Percentiles rank a stretch among this genome's conserved stretches.
Evolutionary conservation across 2,888 invertebrate genomes (phyloP).

Genomic region (Zhengitettix transpicula): DNA sequence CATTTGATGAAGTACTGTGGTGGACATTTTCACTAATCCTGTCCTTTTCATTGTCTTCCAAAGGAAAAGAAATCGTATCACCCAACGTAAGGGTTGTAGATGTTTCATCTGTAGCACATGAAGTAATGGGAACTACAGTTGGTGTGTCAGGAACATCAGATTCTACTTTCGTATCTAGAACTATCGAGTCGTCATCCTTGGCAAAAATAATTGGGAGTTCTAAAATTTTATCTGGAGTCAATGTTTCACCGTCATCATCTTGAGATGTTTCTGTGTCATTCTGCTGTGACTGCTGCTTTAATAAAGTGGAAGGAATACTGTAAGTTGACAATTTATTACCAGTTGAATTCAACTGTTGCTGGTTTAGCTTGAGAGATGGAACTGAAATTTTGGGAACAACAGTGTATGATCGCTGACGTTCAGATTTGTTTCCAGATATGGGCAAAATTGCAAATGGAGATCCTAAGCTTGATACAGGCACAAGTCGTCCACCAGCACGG

Average conservation of each 20-base stretch:
- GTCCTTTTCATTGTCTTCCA: conserved; percentile 5
- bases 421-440: conserved; percentile 3
- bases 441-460: conserved; percentile 5
- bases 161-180: background rate
- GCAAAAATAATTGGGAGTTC: conserved; percentile 20
- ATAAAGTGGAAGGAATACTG: background rate
- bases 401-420: background rate
- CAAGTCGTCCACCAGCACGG: background rate
- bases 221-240: conserved; percentile 18
- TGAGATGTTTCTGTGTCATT: background rate
- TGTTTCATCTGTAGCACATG: background rate
- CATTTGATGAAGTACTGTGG: background rate
- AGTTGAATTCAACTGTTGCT: background rate
- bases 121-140: conserved; percentile 6
- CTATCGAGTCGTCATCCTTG: conserved; percentile 13
- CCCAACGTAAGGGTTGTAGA: conserved; percentile 4
- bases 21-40: background rate
- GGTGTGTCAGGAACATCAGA: conserved; percentile 1
- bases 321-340: background rate
- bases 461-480: conserved; percentile 2
- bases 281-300: background rate
- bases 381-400: background rate
- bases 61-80: conserved; percentile 9
- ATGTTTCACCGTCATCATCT: conserved; percentile 2
- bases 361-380: background rate